Percentiles rank a stretch among this genome's conserved stretches.
Conservation (phyloP, 2,797 vertebrate genomes). For the Distichodus sexfasciatus region DNA sequence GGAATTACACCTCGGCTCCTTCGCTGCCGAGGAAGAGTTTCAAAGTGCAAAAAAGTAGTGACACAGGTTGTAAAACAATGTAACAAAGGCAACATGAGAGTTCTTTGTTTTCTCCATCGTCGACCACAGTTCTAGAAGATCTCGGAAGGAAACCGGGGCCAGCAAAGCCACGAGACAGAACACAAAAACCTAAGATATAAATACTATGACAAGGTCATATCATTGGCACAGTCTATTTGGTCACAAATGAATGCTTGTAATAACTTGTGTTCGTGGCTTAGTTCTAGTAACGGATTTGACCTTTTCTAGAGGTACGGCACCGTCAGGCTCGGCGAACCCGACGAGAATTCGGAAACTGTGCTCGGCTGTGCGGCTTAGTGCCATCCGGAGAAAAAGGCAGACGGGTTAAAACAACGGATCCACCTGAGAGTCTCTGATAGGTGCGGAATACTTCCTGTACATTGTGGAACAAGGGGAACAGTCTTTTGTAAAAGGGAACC, state of each 20-base stretch:
- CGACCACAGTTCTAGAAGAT: conserved; percentile 22
- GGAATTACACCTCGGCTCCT: conserved; percentile 47
- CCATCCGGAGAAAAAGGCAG: conserved; percentile 25
- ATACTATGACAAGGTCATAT: conserved; percentile 64
- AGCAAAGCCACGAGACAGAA: conserved; percentile 12
- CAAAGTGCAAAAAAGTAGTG: conserved; percentile 65
- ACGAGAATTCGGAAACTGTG: conserved; percentile 25
- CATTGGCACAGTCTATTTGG: conserved; percentile 82
- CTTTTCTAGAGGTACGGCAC: conserved; percentile 23
- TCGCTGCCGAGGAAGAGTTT: conserved; percentile 39
- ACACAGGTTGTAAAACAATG: conserved; percentile 49
- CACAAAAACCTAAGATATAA: conserved; percentile 59
- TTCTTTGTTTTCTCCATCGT: conserved; percentile 40
- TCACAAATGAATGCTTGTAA: conserved; percentile 69
- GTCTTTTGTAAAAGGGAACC: conserved; percentile 22
- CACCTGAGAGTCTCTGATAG: conserved; percentile 38
- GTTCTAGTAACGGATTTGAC: conserved; percentile 46
- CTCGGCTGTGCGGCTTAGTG: conserved; percentile 28
- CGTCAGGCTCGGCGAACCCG: not conserved
- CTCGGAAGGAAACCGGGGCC: conserved; percentile 25
- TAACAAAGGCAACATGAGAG: conserved; percentile 70
- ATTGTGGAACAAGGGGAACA: conserved; percentile 40
- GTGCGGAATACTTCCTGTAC: conserved; percentile 44
- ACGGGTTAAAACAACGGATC: conserved; percentile 8
- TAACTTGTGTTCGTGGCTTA: conserved; percentile 64